Conservation (phyloP, 2,113 vertebrate genomes). For the Noctilio leporinus region DNA sequence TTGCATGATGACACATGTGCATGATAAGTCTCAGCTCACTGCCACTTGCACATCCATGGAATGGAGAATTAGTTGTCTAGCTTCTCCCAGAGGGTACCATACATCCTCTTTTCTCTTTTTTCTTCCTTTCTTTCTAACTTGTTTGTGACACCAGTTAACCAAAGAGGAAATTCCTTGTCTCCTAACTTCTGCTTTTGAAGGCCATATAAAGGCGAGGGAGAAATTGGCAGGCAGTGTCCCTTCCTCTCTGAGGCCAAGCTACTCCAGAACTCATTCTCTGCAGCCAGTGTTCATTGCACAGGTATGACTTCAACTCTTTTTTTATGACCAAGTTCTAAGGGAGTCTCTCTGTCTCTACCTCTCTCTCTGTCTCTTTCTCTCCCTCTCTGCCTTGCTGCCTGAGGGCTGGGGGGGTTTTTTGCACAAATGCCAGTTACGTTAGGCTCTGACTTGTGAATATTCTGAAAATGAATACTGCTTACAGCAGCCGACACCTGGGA, state of each 20-base stretch:
- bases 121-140: background rate
- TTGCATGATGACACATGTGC: conserved; percentile 10
- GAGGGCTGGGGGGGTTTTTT: background rate
- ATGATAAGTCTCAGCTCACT: background rate
- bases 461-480: background rate
- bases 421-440: background rate
- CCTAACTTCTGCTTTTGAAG: conserved; percentile 66
- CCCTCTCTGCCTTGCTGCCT: background rate
- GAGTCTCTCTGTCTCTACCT: background rate
- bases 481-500: background rate
- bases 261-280: background rate
- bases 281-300: background rate
- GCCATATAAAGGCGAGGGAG: conserved; percentile 19
- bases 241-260: background rate
- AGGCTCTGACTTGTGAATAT: background rate
- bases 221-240: background rate
- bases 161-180: conserved; percentile 41
- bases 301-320: conserved; percentile 38
- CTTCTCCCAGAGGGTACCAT: background rate
- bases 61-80: background rate
- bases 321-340: background rate
- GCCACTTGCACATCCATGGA: background rate
- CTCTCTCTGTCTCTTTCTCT: background rate
- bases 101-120: background rate
- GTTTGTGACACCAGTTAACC: conserved; percentile 50